A percentile compares a stretch with the other conserved stretches of the same genome.
Conservation (phyloP, 2,888 invertebrate genomes). For the Agrotis exclamationis region DNA sequence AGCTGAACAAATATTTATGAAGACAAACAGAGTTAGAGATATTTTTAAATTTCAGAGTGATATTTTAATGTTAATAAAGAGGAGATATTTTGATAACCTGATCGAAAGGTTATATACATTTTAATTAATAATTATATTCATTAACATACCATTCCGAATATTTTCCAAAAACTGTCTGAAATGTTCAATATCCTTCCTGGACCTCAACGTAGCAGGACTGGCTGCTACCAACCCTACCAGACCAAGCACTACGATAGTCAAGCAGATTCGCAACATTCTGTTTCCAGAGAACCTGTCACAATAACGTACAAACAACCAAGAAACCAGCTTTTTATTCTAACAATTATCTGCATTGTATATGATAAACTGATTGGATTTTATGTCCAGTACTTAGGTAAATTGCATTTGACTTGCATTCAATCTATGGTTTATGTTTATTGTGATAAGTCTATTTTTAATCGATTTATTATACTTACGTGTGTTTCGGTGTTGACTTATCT, state of each 20-base stretch:
- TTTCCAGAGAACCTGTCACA: conserved; percentile 19
- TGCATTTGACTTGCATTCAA: conserved; percentile 45
- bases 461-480: too few species aligned
- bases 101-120: not conserved
- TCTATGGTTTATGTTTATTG: too few species aligned
- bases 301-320: conserved; percentile 22
- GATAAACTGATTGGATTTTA: conserved; percentile 58
- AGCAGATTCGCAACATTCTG: conserved; percentile 73
- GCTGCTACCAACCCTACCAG: conserved; percentile 73
- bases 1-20: too few species aligned
- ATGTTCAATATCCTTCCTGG: conserved; percentile 79
- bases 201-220: conserved; percentile 76
- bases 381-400: conserved; percentile 51
- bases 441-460: too few species aligned
- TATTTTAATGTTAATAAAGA: too few species aligned
- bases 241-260: conserved; percentile 61
- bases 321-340: conserved; percentile 61
- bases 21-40: too few species aligned
- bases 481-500: too few species aligned
- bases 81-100: too few species aligned
- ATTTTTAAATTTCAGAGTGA: too few species aligned
- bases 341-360: conserved; percentile 51
- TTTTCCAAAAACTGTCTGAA: conserved; percentile 82
- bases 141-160: conserved; percentile 76
- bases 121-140: not conserved